These are phyloP conservation scores for Etheostoma nigrum DNA, from an alignment of 2,797 vertebrate genomes.

Conservation along the genomic window DNA sequence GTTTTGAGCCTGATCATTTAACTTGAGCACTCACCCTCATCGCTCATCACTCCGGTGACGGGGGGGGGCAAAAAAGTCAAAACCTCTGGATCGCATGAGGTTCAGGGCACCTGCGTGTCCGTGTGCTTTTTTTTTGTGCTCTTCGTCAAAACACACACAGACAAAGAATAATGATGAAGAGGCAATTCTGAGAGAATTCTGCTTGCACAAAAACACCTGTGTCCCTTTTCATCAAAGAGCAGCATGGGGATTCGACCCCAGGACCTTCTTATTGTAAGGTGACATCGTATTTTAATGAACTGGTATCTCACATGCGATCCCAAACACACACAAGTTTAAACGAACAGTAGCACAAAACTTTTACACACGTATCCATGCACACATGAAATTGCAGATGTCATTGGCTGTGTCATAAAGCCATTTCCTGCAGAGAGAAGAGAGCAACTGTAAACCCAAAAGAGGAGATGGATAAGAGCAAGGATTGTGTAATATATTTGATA, in stretches of 20 bases:
- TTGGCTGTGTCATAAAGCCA: constrained; percentile 37
- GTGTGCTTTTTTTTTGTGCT: constrained; percentile 5
- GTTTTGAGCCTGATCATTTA: constrained; percentile 87
- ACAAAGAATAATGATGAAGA: constrained; percentile 31
- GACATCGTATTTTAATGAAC: constrained; percentile 7
- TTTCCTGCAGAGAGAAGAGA: constrained; percentile 40
- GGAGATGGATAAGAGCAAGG: constrained; percentile 40
- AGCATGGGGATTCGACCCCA: background rate
- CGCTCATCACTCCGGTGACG: constrained; percentile 75
- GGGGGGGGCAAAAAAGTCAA: constrained; percentile 64
- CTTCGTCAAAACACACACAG: constrained; percentile 7
- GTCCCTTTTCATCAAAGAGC: constrained; percentile 27
- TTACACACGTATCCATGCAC: constrained; percentile 10
- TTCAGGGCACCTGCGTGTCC: constrained; percentile 60
- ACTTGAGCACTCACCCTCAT: constrained; percentile 87
- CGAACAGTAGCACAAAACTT: constrained; percentile 15
- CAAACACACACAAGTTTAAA: constrained; percentile 22
- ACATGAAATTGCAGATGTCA: constrained; percentile 33
- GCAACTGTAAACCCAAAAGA: constrained; percentile 9
- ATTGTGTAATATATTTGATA: constrained; percentile 40
- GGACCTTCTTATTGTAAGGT: background rate
- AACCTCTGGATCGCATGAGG: constrained; percentile 59
- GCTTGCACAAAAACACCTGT: constrained; percentile 43
- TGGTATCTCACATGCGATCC: constrained; percentile 12
- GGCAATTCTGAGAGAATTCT: constrained; percentile 27